Conservation (phyloP, 1,140 invertebrate genomes). For the Drosophila bocki region DNA sequence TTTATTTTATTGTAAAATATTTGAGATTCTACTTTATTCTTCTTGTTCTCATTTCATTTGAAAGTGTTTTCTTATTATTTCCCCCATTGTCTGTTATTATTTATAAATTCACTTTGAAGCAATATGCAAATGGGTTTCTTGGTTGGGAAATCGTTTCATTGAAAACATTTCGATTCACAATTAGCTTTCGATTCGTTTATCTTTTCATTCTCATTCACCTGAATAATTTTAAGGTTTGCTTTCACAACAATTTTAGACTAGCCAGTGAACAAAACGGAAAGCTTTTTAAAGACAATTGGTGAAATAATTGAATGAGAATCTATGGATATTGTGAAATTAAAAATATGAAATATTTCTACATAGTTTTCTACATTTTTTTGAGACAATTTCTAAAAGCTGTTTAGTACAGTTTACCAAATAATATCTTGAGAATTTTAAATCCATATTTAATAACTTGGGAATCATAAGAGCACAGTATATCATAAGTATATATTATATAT, state of each 20-base stretch:
- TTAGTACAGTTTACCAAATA: no score
- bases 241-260: no score
- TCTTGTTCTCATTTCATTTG: background rate
- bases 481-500: no score
- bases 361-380: background rate
- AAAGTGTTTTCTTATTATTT: background rate
- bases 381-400: background rate
- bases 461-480: background rate
- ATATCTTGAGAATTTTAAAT: no score
- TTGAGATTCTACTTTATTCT: background rate
- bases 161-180: slow-evolving; percentile 6
- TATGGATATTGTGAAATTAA: background rate
- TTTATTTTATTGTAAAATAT: background rate
- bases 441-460: no score
- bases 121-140: slow-evolving; percentile 10
- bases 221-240: slow-evolving; percentile 1
- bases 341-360: background rate
- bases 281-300: background rate
- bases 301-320: background rate
- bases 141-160: slow-evolving; percentile 6
- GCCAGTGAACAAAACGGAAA: background rate
- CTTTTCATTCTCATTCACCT: background rate
- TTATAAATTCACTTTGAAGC: slow-evolving; percentile 21
- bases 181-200: slow-evolving; percentile 1
- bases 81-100: background rate